Base-by-base conservation (phyloP, 2,113 vertebrate genomes). In the Phalacrocorax carbo region DNA sequence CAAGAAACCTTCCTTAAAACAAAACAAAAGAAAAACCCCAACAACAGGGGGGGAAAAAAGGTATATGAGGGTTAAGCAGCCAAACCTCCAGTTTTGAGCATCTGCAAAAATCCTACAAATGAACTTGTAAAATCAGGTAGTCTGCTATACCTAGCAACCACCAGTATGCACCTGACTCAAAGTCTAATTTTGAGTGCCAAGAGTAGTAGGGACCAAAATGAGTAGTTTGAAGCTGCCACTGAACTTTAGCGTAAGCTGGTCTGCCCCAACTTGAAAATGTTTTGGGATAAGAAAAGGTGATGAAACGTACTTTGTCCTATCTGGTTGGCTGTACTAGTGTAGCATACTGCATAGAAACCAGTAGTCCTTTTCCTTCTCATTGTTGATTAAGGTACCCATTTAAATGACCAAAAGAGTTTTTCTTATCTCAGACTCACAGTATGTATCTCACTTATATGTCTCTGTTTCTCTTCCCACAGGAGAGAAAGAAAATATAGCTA, bases 391-490 rank as follows among this genome's bases (percentile, higher is more conserved):
- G 9, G 16, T 23, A 48, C 13, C 13, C 16, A 13, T 66, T 78
- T 69, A 76, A 85, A 85, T 42, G 32, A 30, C 20, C 10, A 42
- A 46, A 76, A 84, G 27, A 29, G 21, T 9, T 36, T 72, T 68
- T 82, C 6, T 82, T 40, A 42, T 38, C 34, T 75, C 66, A 51
- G 5, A 76, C 18, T 76, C 40, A 22, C 19, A 40, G 21, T 19
- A 13, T 65, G 6, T 64, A 54, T 69, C 77, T 89, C 66, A 89
- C 12, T 15, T 8, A 8, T 17, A 34, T 15, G 16, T 49, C 65
- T 94, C 83, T 92, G 29, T 29, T 82, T 90, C 30, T 91, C 4
- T 71, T 96, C 42, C 58, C 29, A 79, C 54, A 97, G 97, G 86
- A 93, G 8, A 86, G 27, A 69, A 91, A 52, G 13, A 48, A 94